Evolutionary conservation across 1,140 invertebrate genomes (phyloP), one percentile per base, ranked within the genome.

Genomic region (Drosophila willistoni): DNA sequence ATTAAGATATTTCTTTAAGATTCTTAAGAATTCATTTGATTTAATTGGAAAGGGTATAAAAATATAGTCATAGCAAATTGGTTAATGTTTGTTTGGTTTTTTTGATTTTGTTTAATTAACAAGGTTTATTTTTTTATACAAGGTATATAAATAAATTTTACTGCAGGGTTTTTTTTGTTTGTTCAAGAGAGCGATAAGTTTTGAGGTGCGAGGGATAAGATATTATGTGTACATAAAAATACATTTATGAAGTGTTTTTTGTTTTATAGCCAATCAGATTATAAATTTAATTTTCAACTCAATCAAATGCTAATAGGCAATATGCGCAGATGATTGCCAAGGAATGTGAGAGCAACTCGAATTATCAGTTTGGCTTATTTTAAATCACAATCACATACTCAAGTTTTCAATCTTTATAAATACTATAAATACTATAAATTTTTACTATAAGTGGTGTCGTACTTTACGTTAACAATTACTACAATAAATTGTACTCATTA

Each of bases 121-220:
- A 51, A 22, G 44, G 2, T 51, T 51, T 47, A 22, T n/a, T 47
- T 17, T 17, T 51, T 29, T 29, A 29, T 7, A 6, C 17, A 51
- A 14, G 42, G 42, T 17, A 12, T 22, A 51, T 22, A 51, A 44
- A 44, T 44, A 44, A 14, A 10, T 51, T 51, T 51, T 19, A 51
- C 19, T 51, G 17, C 44, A 51, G 17, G 44, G 17, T 0, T 51
- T 51, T 51, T 51, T 51, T 47, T 17, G 44, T 51, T 51, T 22
- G 44, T 51, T 51, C 44, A 51, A 22, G 44, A 9, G 44, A 14
- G 42, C 42, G 42, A 51, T 51, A 51, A 51, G 44, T 22, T 51
- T 51, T 6, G 42, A 29, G 42, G 14, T 17, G 42, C 17, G 42
- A 17, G 42, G 42, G 42, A 44, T 44, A 44, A 44, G 42, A 51